These are phyloP conservation scores for Xenopus petersii DNA, from an alignment of 2,797 vertebrate genomes.

Conservation along the genomic window DNA sequence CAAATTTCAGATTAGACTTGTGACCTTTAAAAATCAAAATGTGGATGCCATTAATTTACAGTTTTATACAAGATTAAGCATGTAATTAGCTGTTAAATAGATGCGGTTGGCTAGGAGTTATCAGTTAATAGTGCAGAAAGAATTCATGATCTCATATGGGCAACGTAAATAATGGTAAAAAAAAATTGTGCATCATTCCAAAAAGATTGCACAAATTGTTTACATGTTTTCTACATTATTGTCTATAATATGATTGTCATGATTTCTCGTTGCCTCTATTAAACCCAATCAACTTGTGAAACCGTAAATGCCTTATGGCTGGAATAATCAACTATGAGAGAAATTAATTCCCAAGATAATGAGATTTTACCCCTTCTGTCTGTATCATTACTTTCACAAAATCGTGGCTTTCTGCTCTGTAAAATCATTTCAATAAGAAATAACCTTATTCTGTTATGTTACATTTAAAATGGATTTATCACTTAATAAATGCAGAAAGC, in stretches of 20 bases:
- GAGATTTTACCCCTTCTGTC: too few species aligned
- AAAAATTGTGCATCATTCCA: slow-evolving; percentile 8
- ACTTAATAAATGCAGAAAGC: too few species aligned
- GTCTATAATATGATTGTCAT: too few species aligned
- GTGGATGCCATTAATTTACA: slow-evolving; percentile 65
- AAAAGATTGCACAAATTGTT: background rate
- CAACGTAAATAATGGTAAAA: slow-evolving; percentile 38
- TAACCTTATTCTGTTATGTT: too few species aligned
- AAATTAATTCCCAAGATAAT: background rate
- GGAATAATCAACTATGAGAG: background rate
- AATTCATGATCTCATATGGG: slow-evolving; percentile 59
- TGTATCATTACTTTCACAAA: background rate
- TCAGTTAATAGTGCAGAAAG: slow-evolving; percentile 61
- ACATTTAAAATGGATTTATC: too few species aligned
- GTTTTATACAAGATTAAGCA: slow-evolving; percentile 72
- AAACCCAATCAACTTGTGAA: background rate
- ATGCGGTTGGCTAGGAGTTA: slow-evolving; percentile 53
- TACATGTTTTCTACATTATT: background rate
- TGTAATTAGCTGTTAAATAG: slow-evolving; percentile 71
- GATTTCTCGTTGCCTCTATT: background rate
- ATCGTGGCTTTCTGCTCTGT: too few species aligned
- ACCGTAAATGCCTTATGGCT: background rate
- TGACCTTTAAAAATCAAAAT: slow-evolving; percentile 54
- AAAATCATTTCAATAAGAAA: too few species aligned
- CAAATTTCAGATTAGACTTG: slow-evolving; percentile 4